These are phyloP conservation scores for Apistogramma diplotaenia DNA, from an alignment of 2,113 vertebrate species.

Conservation along the genomic window DNA sequence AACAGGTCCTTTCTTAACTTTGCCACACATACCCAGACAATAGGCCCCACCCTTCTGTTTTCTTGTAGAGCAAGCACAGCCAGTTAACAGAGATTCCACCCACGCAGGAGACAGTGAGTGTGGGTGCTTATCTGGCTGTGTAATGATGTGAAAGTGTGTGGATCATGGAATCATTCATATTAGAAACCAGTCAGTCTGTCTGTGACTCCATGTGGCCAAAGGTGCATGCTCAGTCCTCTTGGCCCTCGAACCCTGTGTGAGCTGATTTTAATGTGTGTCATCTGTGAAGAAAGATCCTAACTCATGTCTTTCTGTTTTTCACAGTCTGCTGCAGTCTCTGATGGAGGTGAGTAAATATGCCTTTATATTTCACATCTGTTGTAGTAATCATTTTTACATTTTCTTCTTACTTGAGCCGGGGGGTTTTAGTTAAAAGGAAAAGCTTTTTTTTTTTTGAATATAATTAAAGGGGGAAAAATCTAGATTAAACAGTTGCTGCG, in stretches of 20 bases:
- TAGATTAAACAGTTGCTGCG: background rate
- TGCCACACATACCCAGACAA: background rate
- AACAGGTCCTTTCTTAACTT: conserved; percentile 15
- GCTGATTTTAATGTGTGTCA: conserved; percentile 24
- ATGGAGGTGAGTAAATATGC: conserved; percentile 89
- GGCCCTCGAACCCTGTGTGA: background rate
- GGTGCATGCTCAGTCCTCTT: conserved; percentile 29
- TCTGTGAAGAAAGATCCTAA: conserved; percentile 73
- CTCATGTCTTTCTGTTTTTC: conserved; percentile 87
- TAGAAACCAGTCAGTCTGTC: conserved; percentile 10
- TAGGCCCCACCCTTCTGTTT: conserved; percentile 43
- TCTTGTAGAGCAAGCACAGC: conserved; percentile 66
- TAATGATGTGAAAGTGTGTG: conserved; percentile 36
- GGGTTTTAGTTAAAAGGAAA: background rate
- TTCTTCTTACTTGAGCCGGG: background rate
- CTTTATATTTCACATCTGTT: background rate
- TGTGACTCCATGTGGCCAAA: conserved; percentile 17
- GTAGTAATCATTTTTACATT: background rate
- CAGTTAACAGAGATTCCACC: conserved; percentile 64
- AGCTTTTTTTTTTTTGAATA: background rate
- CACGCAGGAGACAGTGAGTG: conserved; percentile 50
- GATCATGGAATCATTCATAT: conserved; percentile 26
- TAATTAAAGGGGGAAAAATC: background rate
- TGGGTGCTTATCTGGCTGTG: conserved; percentile 36
- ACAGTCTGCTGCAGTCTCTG: conserved; percentile 96